These are phyloP conservation scores for Ictalurus punctatus DNA, from an alignment of 2,113 vertebrate species.

Conservation along the genomic window DNA sequence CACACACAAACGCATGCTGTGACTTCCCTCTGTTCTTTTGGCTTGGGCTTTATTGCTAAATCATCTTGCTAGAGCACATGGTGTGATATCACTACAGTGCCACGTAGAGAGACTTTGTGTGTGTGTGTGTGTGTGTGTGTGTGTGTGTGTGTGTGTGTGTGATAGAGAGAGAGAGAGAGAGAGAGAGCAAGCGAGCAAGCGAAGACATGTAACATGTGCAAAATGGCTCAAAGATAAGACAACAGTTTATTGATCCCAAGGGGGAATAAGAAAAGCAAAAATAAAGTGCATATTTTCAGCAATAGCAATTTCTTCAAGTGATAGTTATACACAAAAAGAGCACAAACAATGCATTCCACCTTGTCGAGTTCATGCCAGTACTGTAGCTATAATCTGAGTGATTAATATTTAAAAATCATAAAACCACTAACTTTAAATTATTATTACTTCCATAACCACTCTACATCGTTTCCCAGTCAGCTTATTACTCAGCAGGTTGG, in stretches of 20 bases:
- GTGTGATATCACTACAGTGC: conserved; percentile 20
- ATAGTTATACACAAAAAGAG: not conserved
- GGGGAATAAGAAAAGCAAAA: not conserved
- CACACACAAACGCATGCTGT: conserved; percentile 15
- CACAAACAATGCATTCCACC: not conserved
- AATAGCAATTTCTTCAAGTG: not conserved
- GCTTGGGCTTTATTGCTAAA: conserved; percentile 38
- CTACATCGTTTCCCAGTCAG: not conserved
- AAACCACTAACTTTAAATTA: not conserved
- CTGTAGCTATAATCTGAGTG: not conserved
- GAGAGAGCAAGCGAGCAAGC: not conserved
- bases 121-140: not conserved
- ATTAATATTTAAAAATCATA: not conserved
- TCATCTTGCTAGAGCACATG: conserved; percentile 15
- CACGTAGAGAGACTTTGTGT: not conserved
- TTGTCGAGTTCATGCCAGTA: not conserved
- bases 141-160: not conserved
- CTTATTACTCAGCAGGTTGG: not conserved
- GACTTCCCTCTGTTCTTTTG: conserved; percentile 34
- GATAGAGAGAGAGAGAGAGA: not conserved
- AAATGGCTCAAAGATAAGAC: not conserved
- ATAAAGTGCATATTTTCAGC: not conserved
- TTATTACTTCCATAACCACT: not conserved
- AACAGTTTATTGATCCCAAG: not conserved
- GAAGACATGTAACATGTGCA: not conserved